phyloP scores from a whole-genome alignment of 2,888 invertebrate genomes.

The Dendrolimus houi region DNA sequence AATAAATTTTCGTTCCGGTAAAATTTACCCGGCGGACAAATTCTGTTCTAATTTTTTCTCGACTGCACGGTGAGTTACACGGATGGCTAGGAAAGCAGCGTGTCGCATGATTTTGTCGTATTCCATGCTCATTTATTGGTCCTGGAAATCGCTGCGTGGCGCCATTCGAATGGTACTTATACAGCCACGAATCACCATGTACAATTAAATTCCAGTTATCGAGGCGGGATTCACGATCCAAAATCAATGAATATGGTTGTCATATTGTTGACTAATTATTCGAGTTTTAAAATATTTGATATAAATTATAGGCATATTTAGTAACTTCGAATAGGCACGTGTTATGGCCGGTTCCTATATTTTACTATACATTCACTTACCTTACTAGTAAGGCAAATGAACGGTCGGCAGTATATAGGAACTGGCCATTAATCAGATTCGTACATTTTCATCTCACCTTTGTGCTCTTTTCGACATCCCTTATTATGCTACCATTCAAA shows the following conservation, averaged over 20 bases:
- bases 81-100: constrained; percentile 24
- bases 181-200: constrained; percentile 46
- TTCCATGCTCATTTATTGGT: constrained; percentile 50
- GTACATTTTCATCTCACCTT: too few species aligned
- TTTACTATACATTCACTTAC: too few species aligned
- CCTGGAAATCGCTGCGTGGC: constrained; percentile 2
- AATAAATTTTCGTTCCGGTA: constrained; percentile 29
- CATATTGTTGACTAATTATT: constrained; percentile 15
- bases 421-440: too few species aligned
- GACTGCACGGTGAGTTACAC: constrained; percentile 40
- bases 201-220: constrained; percentile 57
- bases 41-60: constrained; percentile 50
- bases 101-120: constrained; percentile 46
- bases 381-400: too few species aligned
- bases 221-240: constrained; percentile 60
- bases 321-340: too few species aligned
- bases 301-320: too few species aligned
- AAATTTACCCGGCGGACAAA: constrained; percentile 36
- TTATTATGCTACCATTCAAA: too few species aligned
- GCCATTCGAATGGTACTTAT: constrained; percentile 1
- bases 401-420: too few species aligned
- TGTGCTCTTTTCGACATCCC: too few species aligned
- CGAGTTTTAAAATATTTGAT: too few species aligned
- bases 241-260: constrained; percentile 40
- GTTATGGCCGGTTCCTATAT: too few species aligned